Percentiles rank a stretch among this genome's conserved stretches.
Conservation (phyloP, 2,888 invertebrate genomes). For the Pocota personata region DNA sequence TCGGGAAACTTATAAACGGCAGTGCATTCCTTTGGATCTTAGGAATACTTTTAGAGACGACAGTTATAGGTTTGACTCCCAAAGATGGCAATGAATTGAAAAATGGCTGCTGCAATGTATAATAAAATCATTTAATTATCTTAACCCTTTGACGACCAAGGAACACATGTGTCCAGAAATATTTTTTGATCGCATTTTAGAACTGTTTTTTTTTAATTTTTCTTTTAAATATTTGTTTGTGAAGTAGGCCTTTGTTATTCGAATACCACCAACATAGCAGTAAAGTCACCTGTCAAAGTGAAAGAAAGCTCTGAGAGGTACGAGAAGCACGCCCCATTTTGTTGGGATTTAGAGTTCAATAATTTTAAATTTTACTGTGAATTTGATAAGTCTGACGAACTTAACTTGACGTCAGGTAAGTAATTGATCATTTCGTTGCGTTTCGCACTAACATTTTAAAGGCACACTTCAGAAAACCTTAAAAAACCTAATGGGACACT, state of each 20-base stretch:
- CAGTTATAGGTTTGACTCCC: too few species aligned
- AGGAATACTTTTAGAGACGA: too few species aligned
- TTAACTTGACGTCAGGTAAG: background rate
- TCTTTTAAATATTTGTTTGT: too few species aligned
- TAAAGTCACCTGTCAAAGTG: background rate
- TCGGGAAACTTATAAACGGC: too few species aligned
- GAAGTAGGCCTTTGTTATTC: too few species aligned
- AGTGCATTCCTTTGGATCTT: too few species aligned
- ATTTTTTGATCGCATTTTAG: background rate
- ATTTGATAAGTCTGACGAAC: too few species aligned
- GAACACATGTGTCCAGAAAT: background rate
- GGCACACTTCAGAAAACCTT: background rate
- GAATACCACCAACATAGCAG: background rate
- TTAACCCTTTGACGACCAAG: background rate
- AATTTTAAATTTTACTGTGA: background rate
- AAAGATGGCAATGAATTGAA: too few species aligned
- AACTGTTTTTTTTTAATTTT: background rate
- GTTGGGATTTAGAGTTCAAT: background rate
- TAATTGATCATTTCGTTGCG: background rate
- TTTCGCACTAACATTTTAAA: background rate
- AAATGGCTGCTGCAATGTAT: too few species aligned
- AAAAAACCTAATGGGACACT: too few species aligned
- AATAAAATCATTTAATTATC: too few species aligned
- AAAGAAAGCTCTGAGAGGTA: background rate
- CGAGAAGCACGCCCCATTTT: background rate